These are phyloP conservation scores for Scolopax mira DNA, from an alignment of 2,113 vertebrate species.

Conservation along the genomic window DNA sequence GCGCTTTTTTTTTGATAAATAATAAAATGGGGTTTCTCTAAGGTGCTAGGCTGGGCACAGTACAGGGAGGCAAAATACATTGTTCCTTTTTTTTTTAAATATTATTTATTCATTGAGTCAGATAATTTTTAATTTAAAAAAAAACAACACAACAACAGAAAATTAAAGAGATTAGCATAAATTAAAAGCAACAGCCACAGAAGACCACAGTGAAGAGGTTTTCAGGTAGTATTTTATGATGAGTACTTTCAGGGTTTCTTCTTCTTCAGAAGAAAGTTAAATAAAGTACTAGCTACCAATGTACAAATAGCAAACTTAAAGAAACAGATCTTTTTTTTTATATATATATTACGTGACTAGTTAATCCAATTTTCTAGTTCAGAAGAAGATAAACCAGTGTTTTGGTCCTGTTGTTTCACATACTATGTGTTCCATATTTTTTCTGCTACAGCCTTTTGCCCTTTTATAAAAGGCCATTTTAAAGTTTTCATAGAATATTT, in stretches of 20 bases:
- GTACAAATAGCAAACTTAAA: not conserved
- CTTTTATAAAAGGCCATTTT: not conserved
- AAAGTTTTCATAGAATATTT: conserved; percentile 1
- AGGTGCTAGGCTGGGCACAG: not conserved
- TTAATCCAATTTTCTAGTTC: not conserved
- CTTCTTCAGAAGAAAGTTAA: not conserved
- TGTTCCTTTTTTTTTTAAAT: not conserved
- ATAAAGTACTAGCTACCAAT: not conserved
- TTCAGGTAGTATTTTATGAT: not conserved
- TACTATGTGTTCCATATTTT: not conserved
- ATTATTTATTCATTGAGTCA: not conserved
- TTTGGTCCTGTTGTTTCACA: not conserved
- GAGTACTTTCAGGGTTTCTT: not conserved
- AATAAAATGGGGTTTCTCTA: not conserved
- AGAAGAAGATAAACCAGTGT: not conserved
- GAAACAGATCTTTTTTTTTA: not conserved
- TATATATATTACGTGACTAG: not conserved
- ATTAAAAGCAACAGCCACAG: not conserved
- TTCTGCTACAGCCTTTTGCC: not conserved
- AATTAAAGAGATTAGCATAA: not conserved
- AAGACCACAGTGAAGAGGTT: not conserved
- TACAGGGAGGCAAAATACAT: not conserved
- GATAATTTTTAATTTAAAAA: not conserved
- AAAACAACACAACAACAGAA: not conserved
- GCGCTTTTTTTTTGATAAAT: not conserved